Evolutionary conservation across 2,888 invertebrate species (phyloP).

Genomic region (Ennomos quercinarius): DNA sequence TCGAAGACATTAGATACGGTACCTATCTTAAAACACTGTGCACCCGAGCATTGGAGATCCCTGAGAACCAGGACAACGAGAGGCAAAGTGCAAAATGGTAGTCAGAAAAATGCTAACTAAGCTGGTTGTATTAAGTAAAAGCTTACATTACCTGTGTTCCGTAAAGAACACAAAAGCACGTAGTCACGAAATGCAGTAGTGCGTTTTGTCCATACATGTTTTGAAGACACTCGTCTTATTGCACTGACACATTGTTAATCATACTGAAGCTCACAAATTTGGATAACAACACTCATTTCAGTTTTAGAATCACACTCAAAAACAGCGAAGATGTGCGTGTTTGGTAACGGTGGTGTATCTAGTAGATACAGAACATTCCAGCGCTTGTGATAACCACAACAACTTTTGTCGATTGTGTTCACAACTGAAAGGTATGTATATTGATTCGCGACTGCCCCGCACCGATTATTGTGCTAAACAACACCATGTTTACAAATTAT

Average conservation of each 20-base stretch:
- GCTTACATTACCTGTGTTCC: slow-evolving; percentile 49
- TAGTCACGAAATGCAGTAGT: slow-evolving; percentile 37
- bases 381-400: slow-evolving; percentile 64
- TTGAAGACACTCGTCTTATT: slow-evolving; percentile 41
- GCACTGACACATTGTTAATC: slow-evolving; percentile 45
- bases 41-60: too few relatives aligned
- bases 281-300: background rate
- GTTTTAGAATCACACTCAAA: slow-evolving; percentile 15
- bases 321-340: slow-evolving; percentile 39
- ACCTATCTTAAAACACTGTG: too few relatives aligned
- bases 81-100: too few relatives aligned
- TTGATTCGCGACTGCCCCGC: slow-evolving; percentile 60
- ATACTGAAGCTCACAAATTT: slow-evolving; percentile 45
- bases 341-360: slow-evolving; percentile 48
- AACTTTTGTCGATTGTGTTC: slow-evolving; percentile 73
- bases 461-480: slow-evolving; percentile 69
- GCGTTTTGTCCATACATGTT: slow-evolving; percentile 56
- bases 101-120: too few relatives aligned
- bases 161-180: slow-evolving; percentile 45
- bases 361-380: slow-evolving; percentile 56
- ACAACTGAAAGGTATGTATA: slow-evolving; percentile 54
- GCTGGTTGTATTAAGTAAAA: too few relatives aligned
- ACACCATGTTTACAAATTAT: slow-evolving; percentile 79
- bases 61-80: too few relatives aligned
- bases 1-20: too few relatives aligned